A percentile compares a stretch with the other conserved stretches of the same genome.
Conservation (phyloP, 2,888 invertebrate species). For the Drosophila fungiperda region DNA sequence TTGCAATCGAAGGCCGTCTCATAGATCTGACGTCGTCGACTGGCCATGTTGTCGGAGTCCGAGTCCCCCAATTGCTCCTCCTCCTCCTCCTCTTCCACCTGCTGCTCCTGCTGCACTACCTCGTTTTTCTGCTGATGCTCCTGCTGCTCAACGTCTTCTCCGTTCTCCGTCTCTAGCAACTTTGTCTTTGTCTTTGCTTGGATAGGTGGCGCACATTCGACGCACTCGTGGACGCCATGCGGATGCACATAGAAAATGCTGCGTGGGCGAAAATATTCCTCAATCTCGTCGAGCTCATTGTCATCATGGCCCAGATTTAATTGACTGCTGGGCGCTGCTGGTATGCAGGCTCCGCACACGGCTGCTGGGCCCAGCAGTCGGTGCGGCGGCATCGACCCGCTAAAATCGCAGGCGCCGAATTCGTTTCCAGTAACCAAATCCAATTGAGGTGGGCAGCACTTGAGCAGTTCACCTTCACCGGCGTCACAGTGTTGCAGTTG, state of each 20-base stretch:
- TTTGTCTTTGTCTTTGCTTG: constrained; percentile 33
- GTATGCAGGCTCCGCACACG: constrained; percentile 89
- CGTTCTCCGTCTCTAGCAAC: constrained; percentile 5
- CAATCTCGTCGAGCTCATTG: constrained; percentile 86
- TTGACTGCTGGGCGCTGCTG: constrained; percentile 54
- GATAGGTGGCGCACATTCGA: constrained; percentile 83
- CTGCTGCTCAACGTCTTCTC: background rate
- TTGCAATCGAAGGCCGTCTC: constrained; percentile 96
- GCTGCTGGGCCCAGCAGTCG: constrained; percentile 88
- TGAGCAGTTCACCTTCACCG: constrained; percentile 71
- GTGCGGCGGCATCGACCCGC: constrained; percentile 89
- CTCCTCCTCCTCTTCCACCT: constrained; percentile 52
- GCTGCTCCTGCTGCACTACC: constrained; percentile 68
- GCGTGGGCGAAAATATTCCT: constrained; percentile 88
- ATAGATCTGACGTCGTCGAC: constrained; percentile 91
- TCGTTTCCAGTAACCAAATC: background rate
- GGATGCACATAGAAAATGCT: constrained; percentile 90
- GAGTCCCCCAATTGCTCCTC: constrained; percentile 74
- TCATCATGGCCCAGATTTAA: constrained; percentile 35
- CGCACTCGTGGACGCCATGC: constrained; percentile 87
- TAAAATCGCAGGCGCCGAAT: constrained; percentile 15
- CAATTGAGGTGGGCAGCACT: constrained; percentile 68
- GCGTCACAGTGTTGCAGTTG: constrained; percentile 73
- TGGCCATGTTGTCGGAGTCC: constrained; percentile 74
- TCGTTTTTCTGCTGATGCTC: constrained; percentile 12